Base-by-base conservation (phyloP, 2,797 vertebrate species). In the Alauda arvensis region DNA sequence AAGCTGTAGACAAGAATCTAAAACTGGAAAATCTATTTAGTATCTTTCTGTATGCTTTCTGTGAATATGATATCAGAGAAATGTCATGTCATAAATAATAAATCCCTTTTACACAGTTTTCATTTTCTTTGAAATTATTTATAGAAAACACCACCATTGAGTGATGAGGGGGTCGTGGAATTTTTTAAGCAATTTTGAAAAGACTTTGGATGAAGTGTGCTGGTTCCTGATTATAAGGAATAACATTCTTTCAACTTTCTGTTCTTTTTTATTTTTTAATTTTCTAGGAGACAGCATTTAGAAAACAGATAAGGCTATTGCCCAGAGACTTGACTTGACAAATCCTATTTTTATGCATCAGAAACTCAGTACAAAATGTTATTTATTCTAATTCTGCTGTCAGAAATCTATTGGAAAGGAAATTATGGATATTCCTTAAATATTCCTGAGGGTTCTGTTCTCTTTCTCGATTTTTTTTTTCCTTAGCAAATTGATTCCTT, bases 71-170 rank as follows among this genome's bases (percentile, higher is more conserved):
- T 77, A 74, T 74, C 61, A 80, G n/a, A 87, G 91, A 48, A 14
- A 43, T 78, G 52, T 62, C 34, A 34, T 45, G 20, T 77, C 66
- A 75, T 82, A 83, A 87, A 87, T 49, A 90, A 84, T 85, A 77
- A 82, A 87, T 68, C 12, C 21, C 28, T 57, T 70, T 71, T 43
- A 79, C 33, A 14, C 12, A 80, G 14, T 75, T 77, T 83, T 91
- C 2, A 72, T 89, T 86, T 89, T 86, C 33, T 72, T 89, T 88
- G 75, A 76, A 62, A 78, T 51, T 78, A 59, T 75, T 83, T 89
- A 48, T 68, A 78, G 81, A 42, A 72, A 85, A 31, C 15, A n/a
- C 14, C 39, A 31, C 6, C 10, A 5, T 21, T 18, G 23, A 79
- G 37, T 48, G 45, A 5, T 29, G 0, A 39, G 14, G 4, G 6